Evolutionary conservation across 2,797 vertebrate species (phyloP).

Genomic region (Parotocinclus haroldoi): DNA sequence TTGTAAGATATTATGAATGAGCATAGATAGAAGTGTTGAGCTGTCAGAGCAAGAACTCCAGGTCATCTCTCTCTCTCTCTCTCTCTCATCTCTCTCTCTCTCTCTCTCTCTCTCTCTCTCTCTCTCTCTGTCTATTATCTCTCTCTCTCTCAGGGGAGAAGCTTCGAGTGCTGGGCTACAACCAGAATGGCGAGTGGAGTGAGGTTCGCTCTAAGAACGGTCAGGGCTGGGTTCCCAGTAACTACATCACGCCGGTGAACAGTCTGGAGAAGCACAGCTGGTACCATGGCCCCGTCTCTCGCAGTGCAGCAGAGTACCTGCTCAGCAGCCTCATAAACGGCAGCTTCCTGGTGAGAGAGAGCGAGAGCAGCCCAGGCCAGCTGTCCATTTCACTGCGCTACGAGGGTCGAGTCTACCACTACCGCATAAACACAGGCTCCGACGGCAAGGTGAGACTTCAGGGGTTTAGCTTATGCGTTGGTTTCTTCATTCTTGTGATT

Average conservation of each 20-base stretch:
- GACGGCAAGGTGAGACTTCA: constrained; percentile 86
- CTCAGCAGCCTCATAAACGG: constrained; percentile 97
- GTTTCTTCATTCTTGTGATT: no score
- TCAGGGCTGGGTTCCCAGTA: constrained; percentile 98
- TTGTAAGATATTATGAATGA: no score
- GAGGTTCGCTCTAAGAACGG: constrained; percentile 97
- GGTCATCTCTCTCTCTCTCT: neutral
- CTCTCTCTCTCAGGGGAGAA: constrained; percentile 82
- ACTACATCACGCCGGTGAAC: constrained; percentile 99
- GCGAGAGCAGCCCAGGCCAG: constrained; percentile 97
- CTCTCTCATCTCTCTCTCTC: no score
- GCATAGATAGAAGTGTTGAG: no score
- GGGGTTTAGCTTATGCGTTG: no score
- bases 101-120: no score
- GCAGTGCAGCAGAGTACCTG: constrained; percentile 94
- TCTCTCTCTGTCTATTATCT: no score
- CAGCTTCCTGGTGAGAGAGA: constrained; percentile 96
- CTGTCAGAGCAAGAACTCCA: no score
- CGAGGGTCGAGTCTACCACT: constrained; percentile 98
- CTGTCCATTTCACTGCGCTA: constrained; percentile 97
- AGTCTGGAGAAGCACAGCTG: constrained; percentile 98
- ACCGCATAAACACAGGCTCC: constrained; percentile 92
- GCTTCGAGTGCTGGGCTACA: constrained; percentile 94
- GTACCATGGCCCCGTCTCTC: constrained; percentile 97
- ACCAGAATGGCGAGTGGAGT: constrained; percentile 98